phyloP scores from a whole-genome alignment of 2,797 vertebrate genomes.

The Sciaenops ocellatus region DNA sequence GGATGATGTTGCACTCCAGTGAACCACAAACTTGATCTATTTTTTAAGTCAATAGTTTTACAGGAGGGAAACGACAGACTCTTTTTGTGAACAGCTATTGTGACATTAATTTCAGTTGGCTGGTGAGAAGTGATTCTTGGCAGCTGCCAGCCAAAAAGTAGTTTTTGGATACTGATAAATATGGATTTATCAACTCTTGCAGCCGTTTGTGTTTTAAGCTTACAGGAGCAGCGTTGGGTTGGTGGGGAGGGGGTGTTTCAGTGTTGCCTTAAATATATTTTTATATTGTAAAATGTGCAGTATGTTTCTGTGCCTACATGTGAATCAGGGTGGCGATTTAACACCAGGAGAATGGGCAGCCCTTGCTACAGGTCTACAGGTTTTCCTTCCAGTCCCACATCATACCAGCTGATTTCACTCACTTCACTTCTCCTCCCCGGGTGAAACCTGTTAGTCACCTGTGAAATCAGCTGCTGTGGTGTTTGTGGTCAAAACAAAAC shows the following conservation, averaged over 20 bases:
- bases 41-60: background rate
- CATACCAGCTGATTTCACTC: slow-evolving; percentile 18
- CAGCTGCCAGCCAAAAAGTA: background rate
- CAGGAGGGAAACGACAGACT: background rate
- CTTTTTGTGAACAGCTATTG: background rate
- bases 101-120: background rate
- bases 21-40: background rate
- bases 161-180: background rate
- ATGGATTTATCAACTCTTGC: background rate
- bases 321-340: slow-evolving; percentile 2
- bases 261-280: slow-evolving; percentile 80
- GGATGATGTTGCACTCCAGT: background rate
- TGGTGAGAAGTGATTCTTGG: background rate
- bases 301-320: slow-evolving; percentile 62
- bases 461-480: slow-evolving; percentile 27
- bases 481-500: slow-evolving; percentile 6
- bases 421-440: background rate
- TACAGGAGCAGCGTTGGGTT: background rate
- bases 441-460: background rate
- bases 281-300: slow-evolving; percentile 68
- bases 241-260: slow-evolving; percentile 15
- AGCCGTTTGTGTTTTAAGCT: slow-evolving; percentile 10
- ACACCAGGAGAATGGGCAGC: background rate
- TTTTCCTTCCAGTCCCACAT: background rate
- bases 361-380: background rate